Evolutionary conservation across 1,140 invertebrate genomes (phyloP).

Genomic region (Sminthurides bifidus): DNA sequence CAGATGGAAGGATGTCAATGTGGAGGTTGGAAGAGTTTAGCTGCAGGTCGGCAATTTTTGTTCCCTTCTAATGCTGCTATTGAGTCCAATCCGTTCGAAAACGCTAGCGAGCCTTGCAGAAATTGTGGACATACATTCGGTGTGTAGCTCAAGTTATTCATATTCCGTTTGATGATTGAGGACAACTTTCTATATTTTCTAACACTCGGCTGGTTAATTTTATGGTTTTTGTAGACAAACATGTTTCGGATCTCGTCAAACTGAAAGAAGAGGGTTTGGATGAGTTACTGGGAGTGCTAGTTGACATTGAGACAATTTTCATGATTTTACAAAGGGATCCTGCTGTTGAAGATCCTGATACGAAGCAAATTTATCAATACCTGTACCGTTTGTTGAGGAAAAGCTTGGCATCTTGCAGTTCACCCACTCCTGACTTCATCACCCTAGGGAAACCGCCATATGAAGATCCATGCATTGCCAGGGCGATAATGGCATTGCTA

Average conservation of each 20-base stretch:
- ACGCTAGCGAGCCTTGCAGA: conserved; percentile 23
- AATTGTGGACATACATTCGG: conserved; percentile 28
- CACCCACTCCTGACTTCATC: conserved; percentile 12
- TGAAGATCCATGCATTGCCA: conserved; percentile 23
- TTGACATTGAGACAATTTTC: conserved; percentile 30
- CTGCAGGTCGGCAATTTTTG: conserved; percentile 18
- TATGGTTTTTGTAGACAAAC: conserved; percentile 22
- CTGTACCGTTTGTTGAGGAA: conserved; percentile 25
- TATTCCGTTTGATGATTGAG: background rate
- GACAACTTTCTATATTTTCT: background rate
- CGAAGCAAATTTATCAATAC: conserved; percentile 27
- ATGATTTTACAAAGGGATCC: conserved; percentile 27
- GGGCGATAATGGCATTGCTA: conserved; percentile 27
- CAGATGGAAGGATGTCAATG: conserved; percentile 27
- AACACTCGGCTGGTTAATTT: background rate
- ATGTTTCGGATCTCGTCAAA: conserved; percentile 19
- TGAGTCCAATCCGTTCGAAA: conserved; percentile 9
- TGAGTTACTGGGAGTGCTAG: conserved; percentile 19
- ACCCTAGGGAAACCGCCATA: conserved; percentile 24
- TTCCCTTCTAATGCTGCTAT: conserved; percentile 11
- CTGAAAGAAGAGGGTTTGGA: conserved; percentile 27
- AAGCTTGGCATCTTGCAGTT: conserved; percentile 24
- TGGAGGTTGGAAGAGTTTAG: conserved; percentile 27
- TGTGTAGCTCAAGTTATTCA: conserved; percentile 6
- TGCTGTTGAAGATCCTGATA: conserved; percentile 20